These are phyloP conservation scores for Mechanitis mazaeus DNA, from an alignment of 2,888 invertebrate species.

Conservation along the genomic window DNA sequence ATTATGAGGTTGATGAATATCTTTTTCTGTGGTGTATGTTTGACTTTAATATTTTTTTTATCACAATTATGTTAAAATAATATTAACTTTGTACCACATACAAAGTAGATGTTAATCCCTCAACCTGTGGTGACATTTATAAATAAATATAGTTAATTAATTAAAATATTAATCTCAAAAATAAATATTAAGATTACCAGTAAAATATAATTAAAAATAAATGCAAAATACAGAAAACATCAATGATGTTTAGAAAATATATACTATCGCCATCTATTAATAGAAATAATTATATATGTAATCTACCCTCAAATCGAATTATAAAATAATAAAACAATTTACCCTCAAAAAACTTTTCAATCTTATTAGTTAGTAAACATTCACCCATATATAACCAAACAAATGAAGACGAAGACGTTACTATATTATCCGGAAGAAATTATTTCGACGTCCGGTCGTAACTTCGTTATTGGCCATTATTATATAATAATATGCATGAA, in stretches of 20 bases:
- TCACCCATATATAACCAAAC: background rate
- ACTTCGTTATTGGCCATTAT: background rate
- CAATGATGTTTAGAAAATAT: background rate
- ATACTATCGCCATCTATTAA: background rate
- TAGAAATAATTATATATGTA: background rate
- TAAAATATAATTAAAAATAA: no score
- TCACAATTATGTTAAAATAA: no score
- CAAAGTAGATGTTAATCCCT: no score
- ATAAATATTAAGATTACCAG: no score
- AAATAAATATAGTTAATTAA: no score
- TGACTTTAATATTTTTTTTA: no score
- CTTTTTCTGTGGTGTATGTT: no score
- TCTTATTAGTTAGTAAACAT: background rate
- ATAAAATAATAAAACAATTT: background rate
- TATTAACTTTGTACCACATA: no score
- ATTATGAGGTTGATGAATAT: no score
- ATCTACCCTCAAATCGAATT: no score
- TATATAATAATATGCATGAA: background rate
- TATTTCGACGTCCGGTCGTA: constrained; percentile 1
- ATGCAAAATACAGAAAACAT: background rate
- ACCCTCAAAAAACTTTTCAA: constrained; percentile 1
- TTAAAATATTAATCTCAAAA: no score
- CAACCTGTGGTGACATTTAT: no score
- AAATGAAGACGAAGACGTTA: background rate
- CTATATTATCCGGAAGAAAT: background rate